Evolutionary conservation across 2,113 vertebrate genomes (phyloP).

Genomic region (Stegastes partitus): DNA sequence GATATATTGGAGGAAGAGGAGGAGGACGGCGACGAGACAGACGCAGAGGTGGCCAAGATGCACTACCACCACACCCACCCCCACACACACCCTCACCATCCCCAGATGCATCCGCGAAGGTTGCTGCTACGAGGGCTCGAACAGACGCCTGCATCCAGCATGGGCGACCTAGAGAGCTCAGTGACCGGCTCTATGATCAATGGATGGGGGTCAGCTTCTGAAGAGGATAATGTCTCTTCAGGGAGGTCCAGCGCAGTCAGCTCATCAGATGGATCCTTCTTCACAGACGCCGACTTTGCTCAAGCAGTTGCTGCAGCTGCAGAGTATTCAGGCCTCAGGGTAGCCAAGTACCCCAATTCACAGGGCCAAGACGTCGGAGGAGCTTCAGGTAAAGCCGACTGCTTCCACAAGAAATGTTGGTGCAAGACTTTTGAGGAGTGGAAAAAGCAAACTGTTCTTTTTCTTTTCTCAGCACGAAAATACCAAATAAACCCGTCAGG

Average conservation of each 20-base stretch:
- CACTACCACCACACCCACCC: slow-evolving; percentile 84
- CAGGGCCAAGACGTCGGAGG: slow-evolving; percentile 73
- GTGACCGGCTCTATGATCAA: slow-evolving; percentile 99
- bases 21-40: slow-evolving; percentile 88
- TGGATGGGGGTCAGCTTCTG: slow-evolving; percentile 98
- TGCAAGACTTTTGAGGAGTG: not conserved
- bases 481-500: slow-evolving; percentile 92
- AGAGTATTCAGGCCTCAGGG: slow-evolving; percentile 93
- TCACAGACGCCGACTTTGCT: slow-evolving; percentile 98
- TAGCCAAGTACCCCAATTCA: slow-evolving; percentile 88
- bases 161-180: slow-evolving; percentile 97
- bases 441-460: not conserved
- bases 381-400: slow-evolving; percentile 56
- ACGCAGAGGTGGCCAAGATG: slow-evolving; percentile 94
- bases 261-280: slow-evolving; percentile 98
- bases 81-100: slow-evolving; percentile 75
- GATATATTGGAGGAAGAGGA: slow-evolving; percentile 83
- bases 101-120: slow-evolving; percentile 85
- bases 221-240: slow-evolving; percentile 97
- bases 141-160: slow-evolving; percentile 97
- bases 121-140: slow-evolving; percentile 93
- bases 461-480: slow-evolving; percentile 87
- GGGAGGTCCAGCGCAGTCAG: slow-evolving; percentile 95
- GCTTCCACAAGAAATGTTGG: not conserved
- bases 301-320: slow-evolving; percentile 96